Base-by-base conservation (phyloP, 2,888 invertebrate species). In the Athalia circularis region DNA sequence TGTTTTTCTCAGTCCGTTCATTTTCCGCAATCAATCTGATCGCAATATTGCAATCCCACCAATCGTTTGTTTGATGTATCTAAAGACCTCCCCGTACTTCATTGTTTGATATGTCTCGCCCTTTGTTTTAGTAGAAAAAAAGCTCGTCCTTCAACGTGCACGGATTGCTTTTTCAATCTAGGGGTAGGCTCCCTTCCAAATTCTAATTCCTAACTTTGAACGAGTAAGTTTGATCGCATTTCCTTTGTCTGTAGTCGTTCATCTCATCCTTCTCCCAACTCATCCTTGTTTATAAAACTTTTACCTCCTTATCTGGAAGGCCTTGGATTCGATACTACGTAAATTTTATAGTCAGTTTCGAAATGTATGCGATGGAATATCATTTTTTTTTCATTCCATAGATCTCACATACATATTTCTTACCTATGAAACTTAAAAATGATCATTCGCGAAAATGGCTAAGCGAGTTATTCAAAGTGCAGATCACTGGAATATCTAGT, bases 191-290 rank as follows among this genome's bases (percentile, higher is more conserved):
- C 47, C 47, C 15, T 62, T 72, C 59, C 45, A 72, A 72, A 59
- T 57, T 13, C 59, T 72, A 59, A 72, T 57, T 72, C 29, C 72
- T 47, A 72, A 59, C 72, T 72, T 57, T 13, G 59, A 72, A 72
- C 57, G 59, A 59, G 57, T 59, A 72, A 72, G 72, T 72, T 72
- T 59, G 59, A 72, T 72, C 47, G 59, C 72, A 72, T 59, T 59
- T 47, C 47, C 59, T 57, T 57, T 57, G 72, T 72, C 72, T 8
- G n/a, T 59, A 29, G 57, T 54, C 43, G 45, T 59, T 59, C 57
- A 59, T 15, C 59, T 72, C 72, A 9, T 47, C 45, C 59, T 72
- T 47, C 13, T 59, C 15, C 4, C n/a, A 8, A 11, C 7, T 65
- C 47, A 6, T 47, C n/a, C 43, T 54, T 68, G 54, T 68, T 68